Conservation (phyloP, 2,888 invertebrate genomes). For the Coelinius sp. region DNA sequence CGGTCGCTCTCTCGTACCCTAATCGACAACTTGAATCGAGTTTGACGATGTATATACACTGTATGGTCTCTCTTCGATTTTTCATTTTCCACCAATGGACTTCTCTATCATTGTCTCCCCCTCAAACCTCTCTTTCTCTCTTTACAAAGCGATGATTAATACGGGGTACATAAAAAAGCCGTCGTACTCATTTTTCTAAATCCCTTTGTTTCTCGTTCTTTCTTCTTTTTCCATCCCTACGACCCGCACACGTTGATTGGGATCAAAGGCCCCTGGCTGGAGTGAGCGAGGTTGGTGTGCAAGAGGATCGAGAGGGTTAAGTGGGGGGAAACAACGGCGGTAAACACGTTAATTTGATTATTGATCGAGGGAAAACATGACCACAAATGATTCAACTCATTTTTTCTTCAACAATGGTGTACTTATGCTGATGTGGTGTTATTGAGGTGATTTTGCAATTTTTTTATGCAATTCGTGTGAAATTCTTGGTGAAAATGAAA, state of each 20-base stretch:
- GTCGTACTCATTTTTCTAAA: background rate
- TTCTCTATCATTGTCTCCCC: background rate
- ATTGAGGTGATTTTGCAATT: constrained; percentile 23
- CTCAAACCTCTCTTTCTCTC: constrained; percentile 20
- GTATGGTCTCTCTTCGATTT: background rate
- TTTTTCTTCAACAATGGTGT: constrained; percentile 7
- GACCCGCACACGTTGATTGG: constrained; percentile 19
- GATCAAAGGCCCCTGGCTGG: constrained; percentile 31
- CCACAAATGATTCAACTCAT: background rate
- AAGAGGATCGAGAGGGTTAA: too few species aligned
- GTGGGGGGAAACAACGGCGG: constrained; percentile 2
- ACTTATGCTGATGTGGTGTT: background rate
- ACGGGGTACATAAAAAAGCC: constrained; percentile 35
- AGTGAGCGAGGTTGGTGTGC: background rate
- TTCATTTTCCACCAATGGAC: background rate
- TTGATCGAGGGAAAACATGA: constrained; percentile 26
- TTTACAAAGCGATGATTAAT: constrained; percentile 48
- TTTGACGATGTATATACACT: constrained; percentile 29
- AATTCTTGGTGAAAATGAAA: too few species aligned
- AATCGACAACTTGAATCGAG: constrained; percentile 41
- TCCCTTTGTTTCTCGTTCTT: background rate
- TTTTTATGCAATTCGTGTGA: background rate
- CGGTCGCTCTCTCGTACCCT: constrained; percentile 34
- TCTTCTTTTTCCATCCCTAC: background rate
- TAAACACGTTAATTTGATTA: constrained; percentile 24